phyloP scores from a whole-genome alignment of 2,113 vertebrate genomes.

The Lates calcarifer region DNA sequence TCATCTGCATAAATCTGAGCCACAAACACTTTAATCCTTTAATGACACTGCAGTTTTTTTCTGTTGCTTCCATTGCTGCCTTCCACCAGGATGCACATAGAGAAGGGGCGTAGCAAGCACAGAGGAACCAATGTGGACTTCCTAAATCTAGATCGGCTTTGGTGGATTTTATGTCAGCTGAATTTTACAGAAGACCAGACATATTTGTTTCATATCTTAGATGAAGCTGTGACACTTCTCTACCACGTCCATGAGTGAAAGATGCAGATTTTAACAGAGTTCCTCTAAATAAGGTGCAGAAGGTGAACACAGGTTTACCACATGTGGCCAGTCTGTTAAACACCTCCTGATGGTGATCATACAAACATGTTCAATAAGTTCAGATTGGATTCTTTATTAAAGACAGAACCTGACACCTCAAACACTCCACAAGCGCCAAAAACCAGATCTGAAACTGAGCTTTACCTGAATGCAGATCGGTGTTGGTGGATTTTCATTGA shows the following conservation, averaged over 20 bases:
- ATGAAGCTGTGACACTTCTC: neutral
- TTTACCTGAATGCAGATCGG: neutral
- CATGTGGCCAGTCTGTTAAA: no score
- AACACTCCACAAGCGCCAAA: no score
- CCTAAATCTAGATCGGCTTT: rapidly evolving
- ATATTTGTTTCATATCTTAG: no score
- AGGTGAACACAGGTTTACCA: no score
- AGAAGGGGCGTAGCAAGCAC: no score
- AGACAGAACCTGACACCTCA: neutral
- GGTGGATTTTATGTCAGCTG: neutral
- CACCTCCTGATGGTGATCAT: no score
- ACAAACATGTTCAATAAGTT: no score
- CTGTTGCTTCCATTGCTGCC: no score
- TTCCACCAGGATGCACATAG: neutral
- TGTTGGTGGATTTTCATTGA: neutral
- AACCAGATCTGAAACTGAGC: neutral
- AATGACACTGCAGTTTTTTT: neutral
- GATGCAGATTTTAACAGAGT: neutral
- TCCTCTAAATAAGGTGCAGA: no score
- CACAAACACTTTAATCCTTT: neutral
- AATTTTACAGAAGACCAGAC: neutral
- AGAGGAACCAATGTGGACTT: no score
- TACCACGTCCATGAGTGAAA: neutral
- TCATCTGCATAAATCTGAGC: neutral
- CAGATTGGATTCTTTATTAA: neutral